phyloP scores from a whole-genome alignment of 1,140 invertebrate genomes.

The Macrostomum lignano region DNA sequence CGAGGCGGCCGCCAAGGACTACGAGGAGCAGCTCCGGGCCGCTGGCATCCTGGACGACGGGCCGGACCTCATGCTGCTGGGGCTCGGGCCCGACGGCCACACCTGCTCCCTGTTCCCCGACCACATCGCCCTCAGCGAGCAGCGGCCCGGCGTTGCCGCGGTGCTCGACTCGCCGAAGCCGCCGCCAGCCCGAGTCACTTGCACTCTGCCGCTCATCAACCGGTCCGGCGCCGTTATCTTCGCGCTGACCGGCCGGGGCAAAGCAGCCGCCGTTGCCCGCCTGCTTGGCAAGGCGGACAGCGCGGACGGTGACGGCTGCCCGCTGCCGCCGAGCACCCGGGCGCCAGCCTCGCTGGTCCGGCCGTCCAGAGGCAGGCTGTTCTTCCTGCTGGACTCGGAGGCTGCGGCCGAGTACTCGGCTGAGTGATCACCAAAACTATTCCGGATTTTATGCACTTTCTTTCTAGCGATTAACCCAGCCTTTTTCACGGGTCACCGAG shows the following conservation, averaged over 20 bases:
- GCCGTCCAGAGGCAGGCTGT: too few relatives aligned
- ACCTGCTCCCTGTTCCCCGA: slow-evolving; percentile 84
- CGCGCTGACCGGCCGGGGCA: not conserved
- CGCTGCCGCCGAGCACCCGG: too few relatives aligned
- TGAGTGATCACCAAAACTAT: too few relatives aligned
- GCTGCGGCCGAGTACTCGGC: too few relatives aligned
- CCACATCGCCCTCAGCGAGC: slow-evolving; percentile 27
- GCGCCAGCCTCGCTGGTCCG: too few relatives aligned
- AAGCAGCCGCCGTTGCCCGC: not conserved
- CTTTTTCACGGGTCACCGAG: too few relatives aligned
- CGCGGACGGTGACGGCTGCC: too few relatives aligned
- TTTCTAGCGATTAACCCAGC: too few relatives aligned
- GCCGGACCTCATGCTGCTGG: slow-evolving; percentile 63
- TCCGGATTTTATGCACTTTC: too few relatives aligned
- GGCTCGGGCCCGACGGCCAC: slow-evolving; percentile 90
- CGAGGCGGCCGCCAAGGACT: slow-evolving; percentile 49
- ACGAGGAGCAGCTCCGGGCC: slow-evolving; percentile 27
- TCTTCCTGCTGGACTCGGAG: too few relatives aligned
- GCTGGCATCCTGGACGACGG: slow-evolving; percentile 30
- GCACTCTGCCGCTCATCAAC: not conserved
- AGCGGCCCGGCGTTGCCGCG: not conserved
- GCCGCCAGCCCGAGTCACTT: not conserved
- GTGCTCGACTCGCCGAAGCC: not conserved
- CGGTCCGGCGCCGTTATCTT: not conserved
- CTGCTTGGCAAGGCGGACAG: too few relatives aligned